phyloP scores from a whole-genome alignment of 2,797 vertebrate genomes.

The Dicrostonyx torquatus region DNA sequence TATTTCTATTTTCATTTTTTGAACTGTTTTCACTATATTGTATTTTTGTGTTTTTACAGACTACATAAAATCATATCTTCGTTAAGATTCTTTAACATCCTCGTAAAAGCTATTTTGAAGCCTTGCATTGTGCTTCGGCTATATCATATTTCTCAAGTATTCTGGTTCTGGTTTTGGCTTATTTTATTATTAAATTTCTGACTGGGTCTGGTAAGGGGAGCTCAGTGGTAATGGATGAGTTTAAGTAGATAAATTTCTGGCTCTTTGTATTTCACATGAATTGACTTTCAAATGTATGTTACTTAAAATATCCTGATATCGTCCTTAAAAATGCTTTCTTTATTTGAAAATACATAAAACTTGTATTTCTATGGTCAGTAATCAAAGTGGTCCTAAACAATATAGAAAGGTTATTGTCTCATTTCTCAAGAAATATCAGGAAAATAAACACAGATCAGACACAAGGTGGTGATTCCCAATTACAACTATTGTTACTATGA shows the following conservation, averaged over 20 bases:
- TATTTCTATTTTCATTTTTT: background rate
- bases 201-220: background rate
- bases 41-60: background rate
- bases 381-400: background rate
- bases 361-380: slow-evolving; percentile 1
- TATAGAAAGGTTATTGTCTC: background rate
- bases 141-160: background rate
- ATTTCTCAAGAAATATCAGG: slow-evolving; percentile 30
- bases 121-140: background rate
- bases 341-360: slow-evolving; percentile 26
- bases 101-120: background rate
- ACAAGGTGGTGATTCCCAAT: background rate
- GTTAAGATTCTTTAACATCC: background rate
- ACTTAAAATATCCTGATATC: slow-evolving; percentile 33
- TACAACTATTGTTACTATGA: slow-evolving; percentile 3
- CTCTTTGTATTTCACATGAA: background rate
- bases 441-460: background rate
- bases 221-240: background rate
- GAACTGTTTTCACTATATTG: background rate
- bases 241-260: background rate
- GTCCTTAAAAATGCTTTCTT: background rate
- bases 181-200: slow-evolving; percentile 22
- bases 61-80: background rate
- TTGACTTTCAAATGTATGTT: background rate
- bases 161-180: background rate